Percentiles rank a stretch among this genome's conserved stretches.
Conservation (phyloP, 2,797 vertebrate species). For the Acridotheres tristis region DNA sequence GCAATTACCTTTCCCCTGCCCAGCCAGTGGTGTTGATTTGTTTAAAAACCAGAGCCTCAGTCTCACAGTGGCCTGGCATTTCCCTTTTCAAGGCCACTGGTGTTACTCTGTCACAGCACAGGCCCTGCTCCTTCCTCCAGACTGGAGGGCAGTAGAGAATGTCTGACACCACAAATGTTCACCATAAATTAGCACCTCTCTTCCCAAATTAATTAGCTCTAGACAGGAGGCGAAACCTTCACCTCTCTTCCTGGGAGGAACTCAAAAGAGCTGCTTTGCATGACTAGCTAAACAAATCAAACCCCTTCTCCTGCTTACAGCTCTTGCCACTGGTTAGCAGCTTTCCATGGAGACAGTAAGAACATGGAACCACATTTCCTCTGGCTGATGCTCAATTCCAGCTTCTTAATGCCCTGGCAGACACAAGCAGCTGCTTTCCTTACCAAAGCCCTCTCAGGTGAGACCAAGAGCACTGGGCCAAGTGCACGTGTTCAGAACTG, state of each 20-base stretch:
- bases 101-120: not conserved
- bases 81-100: fast-evolving
- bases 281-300: not conserved
- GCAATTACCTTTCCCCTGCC: not conserved
- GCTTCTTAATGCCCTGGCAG: not conserved
- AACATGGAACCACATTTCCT: not conserved
- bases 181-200: not conserved
- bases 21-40: not conserved
- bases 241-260: not conserved
- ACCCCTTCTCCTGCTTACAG: not conserved
- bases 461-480: not conserved
- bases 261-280: not conserved
- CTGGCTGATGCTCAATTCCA: not conserved
- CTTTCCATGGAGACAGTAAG: not conserved
- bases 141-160: fast-evolving
- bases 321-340: not conserved
- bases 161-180: not conserved
- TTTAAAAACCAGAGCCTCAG: not conserved
- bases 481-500: constrained; percentile 35
- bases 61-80: not conserved
- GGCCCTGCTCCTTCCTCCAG: not conserved
- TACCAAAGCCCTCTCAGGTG: not conserved
- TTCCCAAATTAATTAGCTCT: not conserved
- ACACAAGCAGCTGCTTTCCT: not conserved
- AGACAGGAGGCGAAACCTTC: not conserved